Evolutionary conservation across 2,797 vertebrate genomes (phyloP), one percentile per base, ranked within the genome.

Genomic region (Hemitrygon akajei): DNA sequence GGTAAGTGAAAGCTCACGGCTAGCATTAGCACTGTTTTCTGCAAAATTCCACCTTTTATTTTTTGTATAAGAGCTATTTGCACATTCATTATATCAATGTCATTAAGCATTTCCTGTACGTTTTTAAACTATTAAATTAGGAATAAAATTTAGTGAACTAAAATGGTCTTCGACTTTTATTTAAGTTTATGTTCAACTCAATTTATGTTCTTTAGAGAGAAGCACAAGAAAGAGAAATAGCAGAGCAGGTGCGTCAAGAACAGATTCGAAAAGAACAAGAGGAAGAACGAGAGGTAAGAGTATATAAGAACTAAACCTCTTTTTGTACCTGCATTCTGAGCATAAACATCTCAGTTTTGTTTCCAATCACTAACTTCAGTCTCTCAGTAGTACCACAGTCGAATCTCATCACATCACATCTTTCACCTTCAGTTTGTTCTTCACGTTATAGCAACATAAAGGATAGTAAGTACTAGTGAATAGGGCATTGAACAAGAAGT

Each of bases 171-270:
- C 7, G 27, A 75, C 69, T 92, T 25, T 4, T 92, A 56, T 30
- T 22, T 37, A 71, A 92, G 75, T 75, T 73, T 66, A 63, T 7
- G 56, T 56, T 75, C 47, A 92, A 69, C 40, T 73, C 69, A 6
- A 56, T 47, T 25, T 16, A 12, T 40, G 94, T 95, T 94, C 94
- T 96, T 77, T 95, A 99, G 99, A 98, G 99, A 95, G 98, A 99
- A 98, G 98, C 97, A 58, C 99, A 99, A 94, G 99, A 99, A 96
- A 98, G 97, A 96, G 99, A 99, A 96, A 98, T 99, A 96, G 99
- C 99, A 0, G 99, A 99, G 95, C 98, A 98, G 95, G 98, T 98
- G 95, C 98, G 98, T 95, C 96, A 98, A 96, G 98, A 99, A 93
- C 98, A 97, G 95, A 99, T 99, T 95, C 98, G 95, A 94, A 99